Evolutionary conservation across 2,113 vertebrate species (phyloP).

Genomic region (Aphyosemion australe): DNA sequence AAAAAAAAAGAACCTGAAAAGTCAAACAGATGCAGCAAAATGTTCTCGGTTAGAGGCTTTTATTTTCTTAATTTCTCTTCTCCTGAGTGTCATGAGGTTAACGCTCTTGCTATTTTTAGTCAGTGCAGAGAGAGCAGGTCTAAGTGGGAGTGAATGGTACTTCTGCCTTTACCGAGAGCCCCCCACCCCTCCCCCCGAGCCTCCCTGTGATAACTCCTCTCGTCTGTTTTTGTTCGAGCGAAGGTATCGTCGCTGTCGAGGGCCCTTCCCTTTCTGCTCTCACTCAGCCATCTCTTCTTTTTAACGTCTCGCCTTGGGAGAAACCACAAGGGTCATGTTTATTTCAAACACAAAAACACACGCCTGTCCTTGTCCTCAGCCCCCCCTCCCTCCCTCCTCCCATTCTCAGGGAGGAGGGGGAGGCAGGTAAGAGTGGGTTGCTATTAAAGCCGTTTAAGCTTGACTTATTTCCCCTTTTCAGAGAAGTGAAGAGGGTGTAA

Average conservation of each 20-base stretch:
- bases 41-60: conserved; percentile 11
- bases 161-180: conserved; percentile 55
- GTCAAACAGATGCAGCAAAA: background rate
- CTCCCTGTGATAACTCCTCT: conserved; percentile 82
- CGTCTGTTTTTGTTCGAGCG: conserved; percentile 67
- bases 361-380: conserved; percentile 75
- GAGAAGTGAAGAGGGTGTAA: conserved; percentile 21
- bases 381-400: background rate
- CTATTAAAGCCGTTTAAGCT: conserved; percentile 18
- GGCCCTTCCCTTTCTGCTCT: conserved; percentile 57
- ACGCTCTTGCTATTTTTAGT: conserved; percentile 85
- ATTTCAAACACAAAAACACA: conserved; percentile 73
- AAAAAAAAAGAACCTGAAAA: background rate
- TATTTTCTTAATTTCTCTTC: conserved; percentile 36
- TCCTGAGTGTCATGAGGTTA: conserved; percentile 44
- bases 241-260: conserved; percentile 79
- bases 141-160: conserved; percentile 83
- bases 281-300: conserved; percentile 52
- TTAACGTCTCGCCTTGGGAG: conserved; percentile 52
- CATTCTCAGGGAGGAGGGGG: conserved; percentile 5
- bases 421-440: conserved; percentile 46
- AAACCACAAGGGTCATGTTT: conserved; percentile 76
- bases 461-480: conserved; percentile 30
- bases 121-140: conserved; percentile 73
- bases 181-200: background rate